Evolutionary conservation across 2,797 vertebrate genomes (phyloP), one percentile per base, ranked within the genome.

Genomic region (Pipistrellus kuhlii): DNA sequence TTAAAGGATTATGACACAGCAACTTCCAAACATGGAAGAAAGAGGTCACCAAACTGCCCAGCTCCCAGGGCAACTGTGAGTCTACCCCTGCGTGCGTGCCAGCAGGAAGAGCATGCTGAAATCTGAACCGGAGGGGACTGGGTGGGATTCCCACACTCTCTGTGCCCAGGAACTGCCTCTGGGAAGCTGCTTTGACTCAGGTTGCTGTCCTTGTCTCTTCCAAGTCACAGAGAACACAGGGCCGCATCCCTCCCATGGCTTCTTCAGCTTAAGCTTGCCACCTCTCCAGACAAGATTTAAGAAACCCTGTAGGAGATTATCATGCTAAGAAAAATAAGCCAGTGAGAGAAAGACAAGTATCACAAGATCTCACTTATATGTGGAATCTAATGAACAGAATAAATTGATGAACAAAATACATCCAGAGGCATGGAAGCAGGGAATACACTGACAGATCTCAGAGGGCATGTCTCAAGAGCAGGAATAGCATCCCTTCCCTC

Each of bases 21-120:
- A 62, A 53, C 64, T 91, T 71, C 93, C 7, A 71, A 64, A 73
- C 69, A 51, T 66, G 91, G 89, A 95, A 93, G 92, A 93, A 83
- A 68, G 77, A 82, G 41, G 66, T 81, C 88, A 95, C 95, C 69
- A n/a, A 46, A 57, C 62, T 93, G 92, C 90, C 12, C 13, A 14
- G 2, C 2, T 83, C 90, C 89, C 75, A 46, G 87, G 72, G 35
- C 95, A 94, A 32, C 30, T 23, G 35, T 32, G 81, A 87, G 68
- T 84, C 84, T 89, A 48, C 15, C 35, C 11, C 51, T 66, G 25
- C 9, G 3, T 6, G 1, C 20, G 27, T 30, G 73, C 44, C 35
- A 23, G 53, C 1, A 4, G 73, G 88, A 64, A 93, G 85, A 23
- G 38, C 62, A 25, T 13, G 83, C 48, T 57, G 53, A 85, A 77